phyloP scores from a whole-genome alignment of 2,797 vertebrate genomes.

The Neosilurus mollespiculum region DNA sequence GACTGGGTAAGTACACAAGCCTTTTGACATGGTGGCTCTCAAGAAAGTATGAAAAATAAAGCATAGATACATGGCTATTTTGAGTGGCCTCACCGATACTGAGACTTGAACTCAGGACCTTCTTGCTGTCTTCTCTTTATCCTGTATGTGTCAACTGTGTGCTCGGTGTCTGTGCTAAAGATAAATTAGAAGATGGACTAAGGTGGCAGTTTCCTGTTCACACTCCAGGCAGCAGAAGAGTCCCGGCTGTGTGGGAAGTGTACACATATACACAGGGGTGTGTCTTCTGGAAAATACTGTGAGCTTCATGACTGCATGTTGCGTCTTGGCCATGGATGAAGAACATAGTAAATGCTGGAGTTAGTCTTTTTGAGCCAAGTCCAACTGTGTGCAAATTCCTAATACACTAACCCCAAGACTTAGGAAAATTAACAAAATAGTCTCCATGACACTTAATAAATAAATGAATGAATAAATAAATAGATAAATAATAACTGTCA shows the following conservation, averaged over 20 bases:
- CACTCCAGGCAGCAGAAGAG: slow-evolving; percentile 68
- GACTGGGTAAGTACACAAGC: too few species aligned
- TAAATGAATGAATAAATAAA: neutral
- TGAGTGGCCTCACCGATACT: too few species aligned
- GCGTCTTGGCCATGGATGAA: slow-evolving; percentile 46
- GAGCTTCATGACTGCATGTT: slow-evolving; percentile 54
- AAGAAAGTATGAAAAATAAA: too few species aligned
- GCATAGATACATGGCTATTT: too few species aligned
- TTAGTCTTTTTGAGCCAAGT: slow-evolving; percentile 27
- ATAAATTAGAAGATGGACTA: slow-evolving; percentile 46
- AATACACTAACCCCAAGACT: slow-evolving; percentile 62
- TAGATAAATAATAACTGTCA: slow-evolving; percentile 62
- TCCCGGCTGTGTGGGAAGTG: slow-evolving; percentile 58
- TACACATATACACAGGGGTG: slow-evolving; percentile 50
- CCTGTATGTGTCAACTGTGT: neutral
- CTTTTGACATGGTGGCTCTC: too few species aligned
- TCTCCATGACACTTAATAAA: slow-evolving; percentile 47
- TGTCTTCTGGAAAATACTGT: slow-evolving; percentile 46
- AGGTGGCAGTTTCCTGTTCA: slow-evolving; percentile 75
- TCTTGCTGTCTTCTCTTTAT: neutral
- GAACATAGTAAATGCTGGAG: slow-evolving; percentile 32
- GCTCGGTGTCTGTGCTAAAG: neutral
- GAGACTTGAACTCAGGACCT: too few species aligned
- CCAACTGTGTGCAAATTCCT: slow-evolving; percentile 27
- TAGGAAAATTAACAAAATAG: slow-evolving; percentile 68